A percentile compares a stretch with the other conserved stretches of the same genome.
Evolutionary conservation across 1,140 invertebrate species (phyloP).

Genomic region (Idris sp.): DNA sequence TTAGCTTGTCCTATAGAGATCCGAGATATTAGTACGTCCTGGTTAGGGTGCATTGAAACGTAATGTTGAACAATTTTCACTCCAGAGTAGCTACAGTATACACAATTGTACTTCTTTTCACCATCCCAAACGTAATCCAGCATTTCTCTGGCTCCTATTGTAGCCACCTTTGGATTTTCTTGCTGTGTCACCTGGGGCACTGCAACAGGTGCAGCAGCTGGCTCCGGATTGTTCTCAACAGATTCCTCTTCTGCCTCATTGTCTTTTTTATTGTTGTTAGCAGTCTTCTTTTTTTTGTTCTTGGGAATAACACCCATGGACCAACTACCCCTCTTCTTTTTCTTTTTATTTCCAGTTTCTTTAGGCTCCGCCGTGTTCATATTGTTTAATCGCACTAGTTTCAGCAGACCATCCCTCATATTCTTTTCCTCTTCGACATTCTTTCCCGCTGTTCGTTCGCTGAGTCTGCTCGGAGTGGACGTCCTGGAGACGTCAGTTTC

Average conservation of each 20-base stretch:
- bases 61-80: conserved; percentile 84
- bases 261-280: not conserved
- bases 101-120: conserved; percentile 77
- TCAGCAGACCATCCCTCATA: conserved; percentile 34
- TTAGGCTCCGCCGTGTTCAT: conserved; percentile 28
- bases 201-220: too few species aligned
- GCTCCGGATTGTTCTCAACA: too few species aligned
- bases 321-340: conserved; percentile 72
- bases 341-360: conserved; percentile 54
- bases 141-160: conserved; percentile 51
- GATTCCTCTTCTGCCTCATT: too few species aligned
- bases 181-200: not conserved
- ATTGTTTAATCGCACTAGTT: conserved; percentile 36
- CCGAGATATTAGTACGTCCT: conserved; percentile 83
- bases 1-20: conserved; percentile 77
- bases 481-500: conserved; percentile 42
- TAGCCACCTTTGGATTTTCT: too few species aligned
- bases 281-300: conserved; percentile 54
- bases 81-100: conserved; percentile 81
- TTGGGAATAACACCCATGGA: conserved; percentile 70
- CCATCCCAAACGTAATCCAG: conserved; percentile 67
- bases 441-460: conserved; percentile 5
- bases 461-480: conserved; percentile 40
- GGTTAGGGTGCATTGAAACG: conserved; percentile 80
- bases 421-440: conserved; percentile 29